Evolutionary conservation across 2,888 invertebrate genomes (phyloP), one percentile per base, ranked within the genome.

Genomic region (Plagodis pulveraria): DNA sequence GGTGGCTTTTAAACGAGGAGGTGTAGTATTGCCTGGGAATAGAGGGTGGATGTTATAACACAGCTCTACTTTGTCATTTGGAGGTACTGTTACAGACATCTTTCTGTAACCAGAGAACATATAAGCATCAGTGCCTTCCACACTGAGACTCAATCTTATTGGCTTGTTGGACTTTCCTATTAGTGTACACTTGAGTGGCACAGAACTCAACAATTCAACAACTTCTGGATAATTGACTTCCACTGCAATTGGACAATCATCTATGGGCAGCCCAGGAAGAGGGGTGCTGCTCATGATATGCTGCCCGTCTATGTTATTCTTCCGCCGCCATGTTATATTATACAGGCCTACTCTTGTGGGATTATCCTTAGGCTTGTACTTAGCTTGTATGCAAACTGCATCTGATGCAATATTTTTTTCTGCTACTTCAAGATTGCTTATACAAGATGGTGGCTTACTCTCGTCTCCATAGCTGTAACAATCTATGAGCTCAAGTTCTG

Each of bases 71-170:
- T 87, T 91, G 41, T 94, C 94, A 62, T 93, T 93, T 0, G 96
- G 96, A 49, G 96, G 90, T 55, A 95, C 86, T 11, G 93, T 94
- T 12, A 94, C 86, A 41, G 91, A 89, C 68, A 93, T 96, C 93
- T 98, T 97, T 89, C 97, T 98, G 78, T 98, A 97, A 2, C 99
- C 99, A 62, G 98, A 96, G 89, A 98, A 98, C 96, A 99, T 98
- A 83, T 99, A 99, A 43, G 96, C 96, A 83, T 99, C 98, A 60
- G 95, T 96, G 6, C 96, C 95, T 72, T 97, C 97, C 89, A 98
- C 96, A 53, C 93, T 94, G 42, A 97, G 87, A 71, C 94, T 95
- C 40, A 98, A 88, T 63, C 96, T 95, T 58, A 97, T 94, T 42
- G 97, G 94, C 60, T 93, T 94, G 48, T 93, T 92, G 0, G 96